These are phyloP conservation scores for Labeo rohita DNA, from an alignment of 2,113 vertebrate genomes.

Conservation along the genomic window DNA sequence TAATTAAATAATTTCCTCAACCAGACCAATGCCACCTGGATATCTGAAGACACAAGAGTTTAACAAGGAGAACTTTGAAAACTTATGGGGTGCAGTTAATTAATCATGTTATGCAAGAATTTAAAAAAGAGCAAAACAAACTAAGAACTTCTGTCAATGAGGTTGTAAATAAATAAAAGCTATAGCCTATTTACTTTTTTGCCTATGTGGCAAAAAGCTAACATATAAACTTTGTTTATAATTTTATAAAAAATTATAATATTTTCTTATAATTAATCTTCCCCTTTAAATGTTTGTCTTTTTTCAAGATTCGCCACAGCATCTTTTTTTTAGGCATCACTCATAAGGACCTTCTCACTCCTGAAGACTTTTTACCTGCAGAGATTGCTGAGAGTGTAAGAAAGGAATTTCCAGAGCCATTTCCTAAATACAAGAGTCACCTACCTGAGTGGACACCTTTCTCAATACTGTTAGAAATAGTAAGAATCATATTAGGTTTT, in stretches of 20 bases:
- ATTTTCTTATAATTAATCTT: too few species aligned
- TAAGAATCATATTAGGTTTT: background rate
- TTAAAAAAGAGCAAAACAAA: background rate
- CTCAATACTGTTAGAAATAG: conserved; percentile 44
- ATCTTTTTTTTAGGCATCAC: conserved; percentile 48
- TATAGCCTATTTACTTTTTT: too few species aligned
- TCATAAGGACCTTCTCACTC: background rate
- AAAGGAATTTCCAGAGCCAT: conserved; percentile 19
- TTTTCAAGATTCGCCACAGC: conserved; percentile 46
- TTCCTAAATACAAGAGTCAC: conserved; percentile 35
- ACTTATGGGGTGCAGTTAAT: background rate
- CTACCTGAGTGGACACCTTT: conserved; percentile 42
- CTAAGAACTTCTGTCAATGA: background rate
- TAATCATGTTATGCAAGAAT: background rate
- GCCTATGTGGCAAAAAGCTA: too few species aligned
- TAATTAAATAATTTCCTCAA: background rate
- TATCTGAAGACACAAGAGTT: background rate
- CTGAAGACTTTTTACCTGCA: background rate
- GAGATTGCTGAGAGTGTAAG: background rate
- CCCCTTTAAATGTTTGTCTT: too few species aligned
- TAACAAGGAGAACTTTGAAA: conserved; percentile 12
- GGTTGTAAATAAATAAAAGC: too few species aligned
- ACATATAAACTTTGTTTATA: too few species aligned
- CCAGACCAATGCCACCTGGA: background rate
- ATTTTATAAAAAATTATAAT: too few species aligned